phyloP scores from a whole-genome alignment of 2,113 vertebrate genomes.

The Aptenodytes patagonicus region DNA sequence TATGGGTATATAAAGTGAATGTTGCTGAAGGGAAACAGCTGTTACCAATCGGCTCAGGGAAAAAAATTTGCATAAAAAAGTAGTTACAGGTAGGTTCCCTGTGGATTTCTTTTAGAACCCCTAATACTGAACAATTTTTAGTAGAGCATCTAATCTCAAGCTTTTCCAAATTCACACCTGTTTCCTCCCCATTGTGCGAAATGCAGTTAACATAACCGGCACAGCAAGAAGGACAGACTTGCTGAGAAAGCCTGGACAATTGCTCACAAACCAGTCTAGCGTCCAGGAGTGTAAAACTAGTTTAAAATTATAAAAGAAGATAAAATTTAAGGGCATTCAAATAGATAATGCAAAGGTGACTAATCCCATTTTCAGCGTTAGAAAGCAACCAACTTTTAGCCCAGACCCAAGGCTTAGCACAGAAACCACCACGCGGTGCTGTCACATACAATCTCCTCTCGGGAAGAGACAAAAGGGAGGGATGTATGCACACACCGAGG shows the following conservation, averaged over 20 bases:
- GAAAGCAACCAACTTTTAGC: slow-evolving; percentile 5
- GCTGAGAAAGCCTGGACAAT: not conserved
- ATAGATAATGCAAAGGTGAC: not conserved
- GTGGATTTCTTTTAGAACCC: not conserved
- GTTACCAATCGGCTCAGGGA: accelerated
- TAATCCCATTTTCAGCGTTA: not conserved
- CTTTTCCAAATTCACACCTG: not conserved
- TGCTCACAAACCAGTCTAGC: not conserved
- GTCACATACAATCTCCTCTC: not conserved
- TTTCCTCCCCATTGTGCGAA: not conserved
- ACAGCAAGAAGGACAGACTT: not conserved
- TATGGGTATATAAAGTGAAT: not conserved
- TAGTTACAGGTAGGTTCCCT: not conserved
- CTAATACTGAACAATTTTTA: not conserved
- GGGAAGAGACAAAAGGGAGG: not conserved
- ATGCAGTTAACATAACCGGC: not conserved
- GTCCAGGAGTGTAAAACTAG: not conserved
- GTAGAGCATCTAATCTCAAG: not conserved
- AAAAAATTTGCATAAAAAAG: not conserved
- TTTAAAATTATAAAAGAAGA: not conserved
- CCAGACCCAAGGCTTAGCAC: not conserved
- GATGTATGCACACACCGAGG: not conserved
- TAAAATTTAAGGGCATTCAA: not conserved
- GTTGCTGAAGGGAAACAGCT: not conserved
- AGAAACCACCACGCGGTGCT: not conserved